These are phyloP conservation scores for Tinea pellionella DNA, from an alignment of 2,888 invertebrate species.

Conservation along the genomic window DNA sequence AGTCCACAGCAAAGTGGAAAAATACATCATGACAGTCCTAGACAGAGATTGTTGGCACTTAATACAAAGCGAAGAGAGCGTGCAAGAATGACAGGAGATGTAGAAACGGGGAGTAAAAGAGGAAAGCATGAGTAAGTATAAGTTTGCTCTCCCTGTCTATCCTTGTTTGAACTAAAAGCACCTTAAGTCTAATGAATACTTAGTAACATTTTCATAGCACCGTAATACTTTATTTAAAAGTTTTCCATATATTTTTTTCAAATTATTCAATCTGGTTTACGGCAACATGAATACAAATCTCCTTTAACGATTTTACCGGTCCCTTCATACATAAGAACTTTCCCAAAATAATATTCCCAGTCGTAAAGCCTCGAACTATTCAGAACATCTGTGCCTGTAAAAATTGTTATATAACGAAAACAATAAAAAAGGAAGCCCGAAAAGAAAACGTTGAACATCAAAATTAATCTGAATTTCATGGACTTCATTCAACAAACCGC, in stretches of 20 bases:
- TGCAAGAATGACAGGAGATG: too few relatives aligned
- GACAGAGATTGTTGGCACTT: too few relatives aligned
- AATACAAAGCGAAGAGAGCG: too few relatives aligned
- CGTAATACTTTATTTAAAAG: too few relatives aligned
- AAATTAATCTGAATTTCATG: neutral
- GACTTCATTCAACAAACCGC: neutral
- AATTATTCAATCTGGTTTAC: neutral
- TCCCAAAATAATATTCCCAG: conserved; percentile 36
- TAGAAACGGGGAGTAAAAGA: too few relatives aligned
- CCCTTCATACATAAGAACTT: conserved; percentile 21
- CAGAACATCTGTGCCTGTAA: conserved; percentile 32
- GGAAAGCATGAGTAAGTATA: too few relatives aligned
- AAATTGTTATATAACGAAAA: conserved; percentile 22
- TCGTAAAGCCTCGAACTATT: conserved; percentile 39
- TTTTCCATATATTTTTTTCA: neutral
- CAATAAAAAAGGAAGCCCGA: neutral
- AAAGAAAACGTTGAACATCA: neutral
- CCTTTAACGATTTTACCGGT: neutral
- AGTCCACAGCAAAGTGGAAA: too few relatives aligned
- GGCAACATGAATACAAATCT: conserved; percentile 2
- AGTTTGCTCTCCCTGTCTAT: too few relatives aligned
- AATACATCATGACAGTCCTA: too few relatives aligned
- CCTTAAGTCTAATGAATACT: too few relatives aligned
- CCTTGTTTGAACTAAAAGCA: too few relatives aligned
- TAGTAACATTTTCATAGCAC: too few relatives aligned